Evolutionary conservation across 1,140 invertebrate genomes (phyloP).

Genomic region (Ruditapes philippinarum): DNA sequence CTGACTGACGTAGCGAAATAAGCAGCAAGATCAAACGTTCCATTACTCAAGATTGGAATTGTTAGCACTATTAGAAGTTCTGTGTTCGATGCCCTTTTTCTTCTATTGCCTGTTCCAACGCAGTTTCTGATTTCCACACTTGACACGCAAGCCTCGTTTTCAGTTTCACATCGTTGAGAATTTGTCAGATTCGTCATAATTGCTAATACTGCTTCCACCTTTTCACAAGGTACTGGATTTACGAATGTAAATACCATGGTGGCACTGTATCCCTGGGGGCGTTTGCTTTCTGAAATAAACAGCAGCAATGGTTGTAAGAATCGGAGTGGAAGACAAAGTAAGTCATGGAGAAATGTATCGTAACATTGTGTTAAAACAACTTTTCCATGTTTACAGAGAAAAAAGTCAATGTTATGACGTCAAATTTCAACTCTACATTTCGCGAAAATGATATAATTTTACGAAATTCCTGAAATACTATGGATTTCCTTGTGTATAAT

Average conservation of each 20-base stretch:
- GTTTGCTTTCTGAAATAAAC: neutral
- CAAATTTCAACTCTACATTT: too few relatives aligned
- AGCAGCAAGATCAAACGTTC: slow-evolving; percentile 17
- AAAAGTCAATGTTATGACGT: too few relatives aligned
- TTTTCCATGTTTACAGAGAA: too few relatives aligned
- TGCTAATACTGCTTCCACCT: neutral
- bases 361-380: too few relatives aligned
- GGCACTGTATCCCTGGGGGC: slow-evolving; percentile 7
- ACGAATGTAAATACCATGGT: slow-evolving; percentile 18
- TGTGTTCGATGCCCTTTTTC: neutral
- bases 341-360: too few relatives aligned
- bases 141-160: neutral
- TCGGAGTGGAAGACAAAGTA: too few relatives aligned
- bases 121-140: slow-evolving; percentile 14
- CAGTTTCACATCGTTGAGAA: neutral
- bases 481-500: too few relatives aligned
- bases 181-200: neutral
- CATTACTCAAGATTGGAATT: slow-evolving; percentile 18
- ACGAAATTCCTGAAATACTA: too few relatives aligned
- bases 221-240: slow-evolving; percentile 28
- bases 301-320: too few relatives aligned
- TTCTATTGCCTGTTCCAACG: neutral
- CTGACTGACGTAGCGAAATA: slow-evolving; percentile 31
- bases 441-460: too few relatives aligned
- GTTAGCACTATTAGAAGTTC: neutral